Evolutionary conservation across 2,888 invertebrate genomes (phyloP), one percentile per base, ranked within the genome.

Genomic region (Amaurobius ferox): DNA sequence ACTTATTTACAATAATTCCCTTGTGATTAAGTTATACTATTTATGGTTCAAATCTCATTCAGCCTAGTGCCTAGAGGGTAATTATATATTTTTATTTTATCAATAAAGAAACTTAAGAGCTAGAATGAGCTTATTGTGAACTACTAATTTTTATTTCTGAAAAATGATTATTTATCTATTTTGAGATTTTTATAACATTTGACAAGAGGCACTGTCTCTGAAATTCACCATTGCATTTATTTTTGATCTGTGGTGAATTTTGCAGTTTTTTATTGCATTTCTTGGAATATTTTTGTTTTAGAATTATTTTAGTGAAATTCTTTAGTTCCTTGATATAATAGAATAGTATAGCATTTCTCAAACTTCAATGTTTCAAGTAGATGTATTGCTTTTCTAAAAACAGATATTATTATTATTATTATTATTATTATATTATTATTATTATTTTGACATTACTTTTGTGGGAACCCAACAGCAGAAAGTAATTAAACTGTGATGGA

Each of bases 41-140:
- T n/a, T n/a, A n/a, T n/a, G n/a, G n/a, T 23, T 23, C 19, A 55
- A 16, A 23, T 55, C 3, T 23, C 19, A 55, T 5, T 55, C 3
- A 55, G 23, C 23, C 44, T 16, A 44, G 55, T 55, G 55, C 55
- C 55, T 55, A 23, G 6, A 55, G 23, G 11, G 55, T 19, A 23
- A 23, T 5, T 23, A 23, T 3, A 5, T 16, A 16, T 16, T 23
- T 11, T 55, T 55, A 55, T 55, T 55, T 55, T 55, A 19, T 23
- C 1, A 23, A 55, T 23, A 11, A 11, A 2, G 23, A 55, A 55
- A 55, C 19, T 55, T 23, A 55, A 55, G 55, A 23, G 55, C 55
- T 55, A 55, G 55, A 2, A 55, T 55, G 55, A 55, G 55, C 55
- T 55, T 55, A 55, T 16, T 55, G 55, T 55, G 55, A 55, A 55